Evolutionary conservation across 1,140 invertebrate genomes (phyloP).

Genomic region (Papilio polytes): DNA sequence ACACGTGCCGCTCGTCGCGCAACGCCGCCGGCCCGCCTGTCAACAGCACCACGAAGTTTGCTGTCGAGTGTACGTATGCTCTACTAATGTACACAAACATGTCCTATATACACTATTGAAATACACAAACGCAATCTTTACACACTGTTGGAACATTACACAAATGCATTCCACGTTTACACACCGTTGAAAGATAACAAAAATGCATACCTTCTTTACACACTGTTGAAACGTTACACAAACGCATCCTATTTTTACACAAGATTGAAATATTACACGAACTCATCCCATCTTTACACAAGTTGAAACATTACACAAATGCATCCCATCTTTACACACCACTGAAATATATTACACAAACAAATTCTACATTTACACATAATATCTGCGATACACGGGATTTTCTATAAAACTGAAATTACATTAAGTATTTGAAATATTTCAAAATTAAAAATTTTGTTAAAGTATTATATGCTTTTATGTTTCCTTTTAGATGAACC

Average conservation of each 20-base stretch:
- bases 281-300: no score
- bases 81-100: no score
- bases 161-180: background rate
- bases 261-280: no score
- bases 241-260: no score
- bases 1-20: constrained; percentile 91
- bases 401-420: background rate
- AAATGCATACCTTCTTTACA: background rate
- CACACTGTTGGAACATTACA: no score
- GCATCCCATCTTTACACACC: background rate
- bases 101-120: no score
- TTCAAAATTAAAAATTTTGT: background rate
- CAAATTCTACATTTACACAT: background rate
- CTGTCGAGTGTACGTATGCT: constrained; percentile 96
- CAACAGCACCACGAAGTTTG: constrained; percentile 91
- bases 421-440: no score
- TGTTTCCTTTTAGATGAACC: constrained; percentile 89
- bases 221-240: background rate
- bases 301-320: background rate
- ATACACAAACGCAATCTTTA: no score
- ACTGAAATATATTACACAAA: background rate
- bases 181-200: background rate
- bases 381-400: no score
- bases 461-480: background rate
- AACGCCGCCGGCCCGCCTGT: constrained; percentile 90